Conservation (phyloP, 2,888 invertebrate genomes). For the Petrolisthes cinctipes region DNA sequence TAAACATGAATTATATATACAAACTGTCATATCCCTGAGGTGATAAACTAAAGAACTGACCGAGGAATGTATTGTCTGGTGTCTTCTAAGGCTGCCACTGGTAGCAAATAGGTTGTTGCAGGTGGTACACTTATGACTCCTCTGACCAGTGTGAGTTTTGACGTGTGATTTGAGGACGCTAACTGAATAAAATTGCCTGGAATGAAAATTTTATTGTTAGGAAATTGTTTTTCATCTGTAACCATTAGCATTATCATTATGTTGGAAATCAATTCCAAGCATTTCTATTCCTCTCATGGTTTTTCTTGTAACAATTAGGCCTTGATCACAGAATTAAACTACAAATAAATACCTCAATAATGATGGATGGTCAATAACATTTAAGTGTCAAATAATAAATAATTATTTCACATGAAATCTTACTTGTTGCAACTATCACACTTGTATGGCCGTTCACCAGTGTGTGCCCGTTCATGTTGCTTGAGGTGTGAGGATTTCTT, state of each 20-base stretch:
- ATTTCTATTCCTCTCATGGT: no score
- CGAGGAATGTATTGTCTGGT: constrained; percentile 72
- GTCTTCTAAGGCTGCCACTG: constrained; percentile 73
- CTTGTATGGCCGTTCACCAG: constrained; percentile 72
- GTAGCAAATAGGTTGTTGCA: constrained; percentile 75
- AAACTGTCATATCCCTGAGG: background rate
- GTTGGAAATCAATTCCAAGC: no score
- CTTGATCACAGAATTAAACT: background rate
- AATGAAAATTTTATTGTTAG: background rate
- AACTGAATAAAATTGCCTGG: constrained; percentile 66
- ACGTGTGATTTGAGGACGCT: constrained; percentile 68
- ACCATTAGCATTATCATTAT: no score
- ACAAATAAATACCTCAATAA: background rate
- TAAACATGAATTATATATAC: background rate
- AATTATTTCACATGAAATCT: constrained; percentile 8
- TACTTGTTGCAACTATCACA: constrained; percentile 69
- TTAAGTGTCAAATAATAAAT: background rate
- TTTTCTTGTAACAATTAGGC: background rate
- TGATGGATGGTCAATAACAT: background rate
- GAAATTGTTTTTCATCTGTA: no score
- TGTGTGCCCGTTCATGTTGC: constrained; percentile 72
- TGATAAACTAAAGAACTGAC: constrained; percentile 11
- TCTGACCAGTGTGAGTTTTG: constrained; percentile 70
- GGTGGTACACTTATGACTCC: constrained; percentile 73
- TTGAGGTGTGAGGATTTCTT: constrained; percentile 74